Conservation (phyloP, 2,888 invertebrate species). For the Rotaria sp. region DNA sequence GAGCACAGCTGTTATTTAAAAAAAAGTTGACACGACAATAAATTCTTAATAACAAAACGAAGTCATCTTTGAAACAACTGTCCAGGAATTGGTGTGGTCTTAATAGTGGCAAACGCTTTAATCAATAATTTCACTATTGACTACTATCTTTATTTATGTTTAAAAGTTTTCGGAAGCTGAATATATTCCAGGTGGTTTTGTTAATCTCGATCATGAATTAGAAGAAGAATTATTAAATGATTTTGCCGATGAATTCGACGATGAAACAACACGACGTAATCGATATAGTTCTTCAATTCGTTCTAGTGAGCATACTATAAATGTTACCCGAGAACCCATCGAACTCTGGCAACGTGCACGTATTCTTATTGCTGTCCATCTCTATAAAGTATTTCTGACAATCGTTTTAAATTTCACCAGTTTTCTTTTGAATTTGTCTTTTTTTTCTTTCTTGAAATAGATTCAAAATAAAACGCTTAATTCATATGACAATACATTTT, state of each 20-base stretch:
- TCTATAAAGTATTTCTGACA: not conserved
- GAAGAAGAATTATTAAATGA: constrained; percentile 15
- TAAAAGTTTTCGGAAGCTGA: not conserved
- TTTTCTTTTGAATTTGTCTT: too few species aligned
- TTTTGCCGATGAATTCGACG: not conserved
- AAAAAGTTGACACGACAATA: too few species aligned
- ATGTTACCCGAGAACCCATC: not conserved
- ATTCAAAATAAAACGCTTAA: not conserved
- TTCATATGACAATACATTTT: not conserved
- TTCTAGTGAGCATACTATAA: not conserved
- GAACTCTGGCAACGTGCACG: constrained; percentile 19
- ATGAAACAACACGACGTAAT: not conserved
- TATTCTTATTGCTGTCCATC: constrained; percentile 3
- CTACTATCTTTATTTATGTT: not conserved
- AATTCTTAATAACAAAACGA: too few species aligned
- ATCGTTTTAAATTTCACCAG: not conserved
- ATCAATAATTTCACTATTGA: too few species aligned
- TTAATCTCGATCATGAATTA: not conserved
- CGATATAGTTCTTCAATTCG: not conserved
- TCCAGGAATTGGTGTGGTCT: too few species aligned
- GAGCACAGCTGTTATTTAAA: too few species aligned
- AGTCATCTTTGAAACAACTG: too few species aligned
- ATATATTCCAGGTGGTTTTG: constrained; percentile 17
- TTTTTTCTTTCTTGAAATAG: not conserved
- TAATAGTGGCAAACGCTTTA: too few species aligned